phyloP scores from a whole-genome alignment of 2,888 invertebrate species.

The Drosophila monieri region DNA sequence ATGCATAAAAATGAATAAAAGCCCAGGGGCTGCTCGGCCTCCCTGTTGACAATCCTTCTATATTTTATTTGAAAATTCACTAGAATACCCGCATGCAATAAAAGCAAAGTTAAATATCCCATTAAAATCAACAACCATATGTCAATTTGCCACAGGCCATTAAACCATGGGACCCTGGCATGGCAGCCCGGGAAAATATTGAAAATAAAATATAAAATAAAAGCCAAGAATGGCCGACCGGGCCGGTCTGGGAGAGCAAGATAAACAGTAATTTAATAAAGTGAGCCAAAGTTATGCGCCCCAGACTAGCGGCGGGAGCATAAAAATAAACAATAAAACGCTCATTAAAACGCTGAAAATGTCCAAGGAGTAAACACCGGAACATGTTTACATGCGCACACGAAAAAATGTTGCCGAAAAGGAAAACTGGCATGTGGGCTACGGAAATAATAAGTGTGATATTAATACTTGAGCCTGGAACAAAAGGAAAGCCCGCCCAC shows the following conservation, averaged over 20 bases:
- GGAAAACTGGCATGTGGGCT: constrained; percentile 9
- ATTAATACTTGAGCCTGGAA: constrained; percentile 55
- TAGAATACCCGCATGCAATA: constrained; percentile 21
- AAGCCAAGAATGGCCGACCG: constrained; percentile 6
- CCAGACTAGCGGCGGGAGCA: constrained; percentile 39
- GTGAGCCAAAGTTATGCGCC: constrained; percentile 45
- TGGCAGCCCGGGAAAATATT: constrained; percentile 6
- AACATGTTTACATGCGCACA: constrained; percentile 31
- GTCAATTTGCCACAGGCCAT: constrained; percentile 55
- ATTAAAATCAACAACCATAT: constrained; percentile 69
- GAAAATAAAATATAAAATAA: constrained; percentile 20
- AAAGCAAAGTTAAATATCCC: constrained; percentile 38
- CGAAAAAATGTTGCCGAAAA: constrained; percentile 18
- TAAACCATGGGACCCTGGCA: constrained; percentile 30
- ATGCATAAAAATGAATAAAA: neutral
- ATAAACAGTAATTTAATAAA: constrained; percentile 67
- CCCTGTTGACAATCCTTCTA: constrained; percentile 13
- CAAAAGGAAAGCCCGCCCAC: constrained; percentile 21
- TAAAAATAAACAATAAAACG: constrained; percentile 66
- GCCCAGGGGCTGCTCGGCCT: neutral
- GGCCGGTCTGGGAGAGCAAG: constrained; percentile 30
- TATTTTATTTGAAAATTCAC: constrained; percentile 6
- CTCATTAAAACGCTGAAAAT: constrained; percentile 62
- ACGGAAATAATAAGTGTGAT: constrained; percentile 65
- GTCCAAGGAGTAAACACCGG: constrained; percentile 50